These are phyloP conservation scores for Anguilla rostrata DNA, from an alignment of 2,113 vertebrate species.

Conservation along the genomic window DNA sequence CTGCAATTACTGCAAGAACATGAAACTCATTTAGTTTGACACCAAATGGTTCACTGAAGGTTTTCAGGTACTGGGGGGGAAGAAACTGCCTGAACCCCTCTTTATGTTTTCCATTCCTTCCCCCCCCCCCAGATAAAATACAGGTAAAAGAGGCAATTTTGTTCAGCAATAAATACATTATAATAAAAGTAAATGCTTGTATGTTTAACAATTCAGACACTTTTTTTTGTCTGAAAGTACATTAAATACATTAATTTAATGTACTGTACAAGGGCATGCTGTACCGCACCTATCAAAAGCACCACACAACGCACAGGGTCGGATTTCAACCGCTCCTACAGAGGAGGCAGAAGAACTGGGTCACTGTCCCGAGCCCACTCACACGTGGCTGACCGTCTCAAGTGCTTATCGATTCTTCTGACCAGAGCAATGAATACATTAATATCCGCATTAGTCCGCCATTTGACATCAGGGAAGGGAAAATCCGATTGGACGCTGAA, in stretches of 20 bases:
- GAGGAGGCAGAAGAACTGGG: conserved; percentile 62
- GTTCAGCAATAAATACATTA: too few species aligned
- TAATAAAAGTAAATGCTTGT: too few species aligned
- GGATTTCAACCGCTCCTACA: conserved; percentile 57
- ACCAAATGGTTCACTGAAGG: neutral
- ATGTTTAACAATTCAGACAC: neutral
- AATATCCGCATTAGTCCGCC: conserved; percentile 73
- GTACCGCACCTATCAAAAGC: conserved; percentile 59
- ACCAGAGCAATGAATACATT: conserved; percentile 77
- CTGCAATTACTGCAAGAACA: neutral
- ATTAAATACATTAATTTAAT: neutral
- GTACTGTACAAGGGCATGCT: conserved; percentile 32
- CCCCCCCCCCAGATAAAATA: conserved; percentile 17
- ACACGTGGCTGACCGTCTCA: conserved; percentile 60
- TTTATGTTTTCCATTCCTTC: conserved; percentile 22
- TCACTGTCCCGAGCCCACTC: conserved; percentile 66
- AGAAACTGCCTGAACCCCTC: conserved; percentile 6
- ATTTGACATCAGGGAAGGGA: conserved; percentile 62
- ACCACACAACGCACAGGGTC: conserved; percentile 55
- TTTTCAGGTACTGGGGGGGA: conserved; percentile 26
- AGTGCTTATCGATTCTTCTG: conserved; percentile 77
- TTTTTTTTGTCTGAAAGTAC: neutral
- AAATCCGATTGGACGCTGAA: conserved; percentile 40
- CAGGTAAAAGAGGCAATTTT: too few species aligned
- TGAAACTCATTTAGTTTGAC: neutral